Evolutionary conservation across 2,797 vertebrate genomes (phyloP), one percentile per base, ranked within the genome.

Genomic region (Bryconaethiops microstoma): DNA sequence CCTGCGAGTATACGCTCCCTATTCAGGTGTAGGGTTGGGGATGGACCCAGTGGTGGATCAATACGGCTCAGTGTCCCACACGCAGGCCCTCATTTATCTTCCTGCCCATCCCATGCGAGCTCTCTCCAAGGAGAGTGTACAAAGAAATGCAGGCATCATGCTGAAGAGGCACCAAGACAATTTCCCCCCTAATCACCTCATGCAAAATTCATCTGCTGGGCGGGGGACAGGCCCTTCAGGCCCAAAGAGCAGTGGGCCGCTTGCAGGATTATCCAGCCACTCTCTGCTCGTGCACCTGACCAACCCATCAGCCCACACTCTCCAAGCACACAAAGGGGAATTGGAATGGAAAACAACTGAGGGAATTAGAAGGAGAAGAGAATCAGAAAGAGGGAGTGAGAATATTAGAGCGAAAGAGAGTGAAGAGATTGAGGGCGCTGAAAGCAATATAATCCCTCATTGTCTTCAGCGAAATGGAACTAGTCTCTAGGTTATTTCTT

Each of bases 41-140:
- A 81, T 71, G 83, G 84, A 87, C 88, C 88, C 86, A 82, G 88
- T 74, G 67, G 78, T 70, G 82, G 86, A 93, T 94, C 92, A 89
- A 93, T 93, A 88, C 81, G 73, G 85, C 87, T 89, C 86, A 88
- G 82, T 84, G 81, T 85, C 82, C 85, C 75, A 83, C 85, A 39
- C 70, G 77, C 75, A 70, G 82, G 82, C 84, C 75, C 85, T 87
- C 87, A 89, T 92, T 91, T 88, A 93, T 93, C 90, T 89, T 80
- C 82, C 92, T 76, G 23, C 17, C 82, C 83, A 52, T 87, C 79
- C 74, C 84, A 77, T 86, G 74, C 85, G 84, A 81, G 83, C 86
- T 87, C 83, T 90, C 87, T 89, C 88, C 83, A 86, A 86, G 86
- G 89, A 86, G 74, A 82, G 86, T 77, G 79, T 75, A 85, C 86